phyloP scores from a whole-genome alignment of 2,797 vertebrate genomes.

The Choloepus didactylus region DNA sequence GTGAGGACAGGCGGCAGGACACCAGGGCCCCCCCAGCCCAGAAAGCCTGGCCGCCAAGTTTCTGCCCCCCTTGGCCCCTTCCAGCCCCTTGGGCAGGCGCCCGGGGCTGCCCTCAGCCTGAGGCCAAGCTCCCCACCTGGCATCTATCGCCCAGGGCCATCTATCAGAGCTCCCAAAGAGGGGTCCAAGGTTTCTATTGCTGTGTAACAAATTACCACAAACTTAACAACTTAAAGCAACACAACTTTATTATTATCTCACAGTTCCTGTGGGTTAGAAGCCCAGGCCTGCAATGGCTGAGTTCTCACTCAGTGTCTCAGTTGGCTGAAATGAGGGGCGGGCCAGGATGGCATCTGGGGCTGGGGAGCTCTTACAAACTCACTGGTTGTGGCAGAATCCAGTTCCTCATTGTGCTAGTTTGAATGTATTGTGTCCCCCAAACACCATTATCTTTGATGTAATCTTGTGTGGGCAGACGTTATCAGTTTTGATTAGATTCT shows the following conservation, averaged over 20 bases:
- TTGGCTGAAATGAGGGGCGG: background rate
- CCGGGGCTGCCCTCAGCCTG: background rate
- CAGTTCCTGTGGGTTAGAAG: background rate
- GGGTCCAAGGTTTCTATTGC: background rate
- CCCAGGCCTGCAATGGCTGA: no score
- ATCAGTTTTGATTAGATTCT: no score
- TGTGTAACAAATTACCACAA: background rate
- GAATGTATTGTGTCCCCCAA: no score
- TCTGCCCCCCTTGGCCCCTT: background rate
- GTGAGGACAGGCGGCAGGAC: background rate
- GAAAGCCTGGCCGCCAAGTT: no score
- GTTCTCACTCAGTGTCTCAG: background rate
- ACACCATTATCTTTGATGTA: no score
- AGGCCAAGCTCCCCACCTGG: background rate
- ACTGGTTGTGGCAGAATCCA: background rate
- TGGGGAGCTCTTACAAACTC: background rate
- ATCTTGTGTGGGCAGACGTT: no score
- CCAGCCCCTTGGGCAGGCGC: background rate
- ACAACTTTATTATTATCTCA: background rate
- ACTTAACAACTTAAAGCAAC: background rate
- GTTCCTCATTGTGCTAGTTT: background rate
- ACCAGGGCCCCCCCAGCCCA: background rate
- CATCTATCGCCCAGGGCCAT: background rate
- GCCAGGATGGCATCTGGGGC: no score
- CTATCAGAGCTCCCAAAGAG: background rate